Conservation (phyloP, 2,797 vertebrate species). For the Lateolabrax maculatus region DNA sequence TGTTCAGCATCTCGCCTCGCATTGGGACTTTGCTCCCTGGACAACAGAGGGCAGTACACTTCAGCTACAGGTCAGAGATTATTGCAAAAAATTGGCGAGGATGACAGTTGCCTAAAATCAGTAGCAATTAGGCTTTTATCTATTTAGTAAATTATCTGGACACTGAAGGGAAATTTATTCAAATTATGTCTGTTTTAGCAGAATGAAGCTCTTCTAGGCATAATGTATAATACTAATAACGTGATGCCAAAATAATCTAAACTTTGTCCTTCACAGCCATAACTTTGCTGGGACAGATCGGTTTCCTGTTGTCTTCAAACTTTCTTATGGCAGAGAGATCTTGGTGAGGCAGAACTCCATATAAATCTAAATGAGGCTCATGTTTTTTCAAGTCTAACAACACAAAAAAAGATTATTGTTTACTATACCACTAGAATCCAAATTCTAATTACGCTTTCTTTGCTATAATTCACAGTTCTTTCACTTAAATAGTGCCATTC, state of each 20-base stretch:
- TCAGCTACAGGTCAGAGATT: constrained; percentile 90
- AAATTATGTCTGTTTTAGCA: background rate
- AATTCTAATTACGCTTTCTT: background rate
- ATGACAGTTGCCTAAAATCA: background rate
- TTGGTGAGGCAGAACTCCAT: constrained; percentile 86
- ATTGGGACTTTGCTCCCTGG: constrained; percentile 89
- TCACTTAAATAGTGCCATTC: background rate
- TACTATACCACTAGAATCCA: background rate
- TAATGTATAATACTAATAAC: background rate
- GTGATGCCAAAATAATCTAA: background rate
- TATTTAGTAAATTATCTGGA: background rate
- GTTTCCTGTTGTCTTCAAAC: constrained; percentile 92
- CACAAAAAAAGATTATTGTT: background rate
- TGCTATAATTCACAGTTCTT: background rate
- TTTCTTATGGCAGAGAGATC: constrained; percentile 92
- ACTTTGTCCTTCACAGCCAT: constrained; percentile 84
- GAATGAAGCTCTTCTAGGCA: background rate
- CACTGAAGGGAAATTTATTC: background rate
- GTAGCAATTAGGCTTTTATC: background rate
- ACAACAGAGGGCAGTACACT: constrained; percentile 87
- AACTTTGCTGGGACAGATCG: constrained; percentile 86
- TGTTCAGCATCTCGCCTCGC: constrained; percentile 90
- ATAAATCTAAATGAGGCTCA: background rate
- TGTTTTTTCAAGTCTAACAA: background rate
- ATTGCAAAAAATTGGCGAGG: background rate